A percentile compares a stretch with the other conserved stretches of the same genome.
phyloP scores from a whole-genome alignment of 2,888 invertebrate genomes.

The Agrochola macilenta region DNA sequence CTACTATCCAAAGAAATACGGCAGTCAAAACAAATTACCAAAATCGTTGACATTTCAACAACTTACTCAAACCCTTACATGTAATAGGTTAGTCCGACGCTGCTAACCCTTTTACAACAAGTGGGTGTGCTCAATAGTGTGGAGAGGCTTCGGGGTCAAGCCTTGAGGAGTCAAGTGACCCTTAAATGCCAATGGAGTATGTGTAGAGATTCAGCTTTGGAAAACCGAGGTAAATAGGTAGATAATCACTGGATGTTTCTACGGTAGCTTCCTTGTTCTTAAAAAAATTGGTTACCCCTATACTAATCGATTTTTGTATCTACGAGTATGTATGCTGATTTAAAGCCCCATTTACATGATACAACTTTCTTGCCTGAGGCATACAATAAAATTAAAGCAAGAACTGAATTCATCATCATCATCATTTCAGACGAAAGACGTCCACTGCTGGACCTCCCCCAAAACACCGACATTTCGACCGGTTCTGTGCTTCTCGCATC shows the following conservation, averaged over 20 bases:
- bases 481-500: too few relatives aligned
- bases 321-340: background rate
- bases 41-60: constrained; percentile 18
- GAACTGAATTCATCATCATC: too few relatives aligned
- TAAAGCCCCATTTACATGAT: background rate
- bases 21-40: background rate
- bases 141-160: constrained; percentile 37
- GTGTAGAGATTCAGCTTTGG: constrained; percentile 35
- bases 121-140: constrained; percentile 38
- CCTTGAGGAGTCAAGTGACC: constrained; percentile 40
- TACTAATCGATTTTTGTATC: background rate
- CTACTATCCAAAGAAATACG: background rate
- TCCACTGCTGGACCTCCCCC: too few relatives aligned
- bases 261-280: background rate
- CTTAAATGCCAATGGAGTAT: constrained; percentile 31
- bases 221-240: constrained; percentile 1
- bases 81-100: constrained; percentile 11
- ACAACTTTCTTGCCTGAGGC: background rate
- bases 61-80: constrained; percentile 34
- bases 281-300: background rate
- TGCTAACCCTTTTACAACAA: constrained; percentile 16
- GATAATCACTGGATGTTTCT: background rate
- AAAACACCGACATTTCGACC: too few relatives aligned
- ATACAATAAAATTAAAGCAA: too few relatives aligned
- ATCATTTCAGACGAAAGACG: too few relatives aligned